Conservation (phyloP, 2,797 vertebrate genomes). For the Coracias cyanogaster region DNA sequence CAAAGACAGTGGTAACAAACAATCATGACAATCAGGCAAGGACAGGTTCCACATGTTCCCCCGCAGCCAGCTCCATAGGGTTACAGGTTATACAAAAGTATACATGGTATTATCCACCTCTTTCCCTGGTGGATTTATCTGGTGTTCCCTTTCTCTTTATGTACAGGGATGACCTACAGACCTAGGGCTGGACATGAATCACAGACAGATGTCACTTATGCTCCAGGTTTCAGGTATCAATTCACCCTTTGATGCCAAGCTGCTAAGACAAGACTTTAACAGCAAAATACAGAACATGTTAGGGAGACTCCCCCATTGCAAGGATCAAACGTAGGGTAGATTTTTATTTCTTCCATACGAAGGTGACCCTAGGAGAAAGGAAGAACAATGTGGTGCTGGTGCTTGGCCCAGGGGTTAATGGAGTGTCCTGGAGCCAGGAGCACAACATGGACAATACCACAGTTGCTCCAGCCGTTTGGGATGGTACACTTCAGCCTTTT, state of each 20-base stretch:
- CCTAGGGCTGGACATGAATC: background rate
- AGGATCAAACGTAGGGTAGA: background rate
- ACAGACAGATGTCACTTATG: background rate
- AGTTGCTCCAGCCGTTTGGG: background rate
- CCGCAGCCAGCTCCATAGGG: rapidly evolving
- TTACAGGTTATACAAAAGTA: rapidly evolving
- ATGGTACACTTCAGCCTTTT: background rate
- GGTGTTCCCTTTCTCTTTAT: background rate
- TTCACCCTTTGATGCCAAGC: background rate
- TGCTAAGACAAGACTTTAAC: background rate
- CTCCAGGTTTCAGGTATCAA: background rate
- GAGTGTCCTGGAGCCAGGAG: background rate
- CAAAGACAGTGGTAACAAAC: background rate
- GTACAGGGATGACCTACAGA: background rate
- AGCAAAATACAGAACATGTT: background rate
- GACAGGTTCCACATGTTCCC: background rate
- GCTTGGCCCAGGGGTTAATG: background rate
- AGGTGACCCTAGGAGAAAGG: background rate
- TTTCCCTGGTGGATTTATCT: background rate
- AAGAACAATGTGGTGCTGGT: rapidly evolving
- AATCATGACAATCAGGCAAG: background rate
- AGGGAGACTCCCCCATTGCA: background rate
- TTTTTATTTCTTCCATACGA: background rate
- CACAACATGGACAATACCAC: background rate
- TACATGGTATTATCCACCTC: rapidly evolving